These are phyloP conservation scores for Pelecanoides urinatrix DNA, from an alignment of 2,113 vertebrate genomes.

Conservation along the genomic window DNA sequence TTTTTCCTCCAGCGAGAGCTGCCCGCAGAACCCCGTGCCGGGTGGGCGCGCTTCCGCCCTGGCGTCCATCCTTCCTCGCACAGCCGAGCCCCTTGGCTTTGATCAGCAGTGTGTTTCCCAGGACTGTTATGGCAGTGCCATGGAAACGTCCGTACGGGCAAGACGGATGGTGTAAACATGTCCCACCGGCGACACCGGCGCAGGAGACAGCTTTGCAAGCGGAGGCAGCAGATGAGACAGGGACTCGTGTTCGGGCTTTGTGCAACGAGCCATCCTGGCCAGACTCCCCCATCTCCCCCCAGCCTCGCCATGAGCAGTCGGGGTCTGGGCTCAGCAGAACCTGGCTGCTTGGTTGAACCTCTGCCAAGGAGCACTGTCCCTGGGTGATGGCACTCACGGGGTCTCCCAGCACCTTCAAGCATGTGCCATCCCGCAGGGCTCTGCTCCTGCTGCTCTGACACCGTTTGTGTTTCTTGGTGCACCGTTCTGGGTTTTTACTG, in stretches of 20 bases:
- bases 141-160: background rate
- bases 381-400: rapidly evolving
- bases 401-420: no score
- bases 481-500: background rate
- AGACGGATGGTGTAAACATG: background rate
- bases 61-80: rapidly evolving
- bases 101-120: background rate
- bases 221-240: background rate
- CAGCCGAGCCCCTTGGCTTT: background rate
- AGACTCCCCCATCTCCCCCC: background rate
- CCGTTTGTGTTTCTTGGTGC: rapidly evolving
- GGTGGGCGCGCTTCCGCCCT: background rate
- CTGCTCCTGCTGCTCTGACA: background rate
- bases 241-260: background rate
- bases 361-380: background rate
- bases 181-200: background rate
- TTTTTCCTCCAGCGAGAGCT: background rate
- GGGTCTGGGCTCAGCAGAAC: background rate
- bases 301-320: rapidly evolving
- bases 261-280: background rate
- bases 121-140: background rate
- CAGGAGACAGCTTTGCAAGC: background rate
- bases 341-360: background rate
- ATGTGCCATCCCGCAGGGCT: background rate
- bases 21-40: rapidly evolving